phyloP scores from a whole-genome alignment of 2,113 vertebrate species.

The Gopherus evgoodei region DNA sequence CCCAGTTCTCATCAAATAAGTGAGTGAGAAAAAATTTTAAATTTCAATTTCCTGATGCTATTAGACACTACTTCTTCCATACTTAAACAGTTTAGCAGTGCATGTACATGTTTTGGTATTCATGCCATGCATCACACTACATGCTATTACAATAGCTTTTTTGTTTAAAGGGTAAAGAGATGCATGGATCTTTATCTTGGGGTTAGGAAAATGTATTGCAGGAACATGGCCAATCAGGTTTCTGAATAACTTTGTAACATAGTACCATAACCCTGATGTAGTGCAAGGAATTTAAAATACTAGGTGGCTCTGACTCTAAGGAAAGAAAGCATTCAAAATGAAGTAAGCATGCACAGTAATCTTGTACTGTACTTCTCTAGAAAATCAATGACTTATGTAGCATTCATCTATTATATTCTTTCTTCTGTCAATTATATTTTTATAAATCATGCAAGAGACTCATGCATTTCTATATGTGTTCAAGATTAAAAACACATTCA shows the following conservation, averaged over 20 bases:
- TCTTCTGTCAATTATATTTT: constrained; percentile 56
- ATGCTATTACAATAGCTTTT: constrained; percentile 85
- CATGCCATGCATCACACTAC: constrained; percentile 78
- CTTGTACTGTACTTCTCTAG: constrained; percentile 44
- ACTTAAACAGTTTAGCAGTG: constrained; percentile 85
- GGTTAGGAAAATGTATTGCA: constrained; percentile 86
- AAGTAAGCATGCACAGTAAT: constrained; percentile 31
- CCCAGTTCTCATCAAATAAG: constrained; percentile 93
- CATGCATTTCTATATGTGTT: constrained; percentile 48
- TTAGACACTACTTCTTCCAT: constrained; percentile 88
- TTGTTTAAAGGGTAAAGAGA: constrained; percentile 86
- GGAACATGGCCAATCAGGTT: constrained; percentile 84
- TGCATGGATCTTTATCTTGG: constrained; percentile 87
- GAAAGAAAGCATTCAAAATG: constrained; percentile 41
- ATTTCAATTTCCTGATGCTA: constrained; percentile 93
- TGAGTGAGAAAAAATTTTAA: constrained; percentile 89
- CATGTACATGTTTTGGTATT: constrained; percentile 85
- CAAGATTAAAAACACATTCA: constrained; percentile 58
- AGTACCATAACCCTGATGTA: constrained; percentile 75
- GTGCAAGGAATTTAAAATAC: constrained; percentile 74
- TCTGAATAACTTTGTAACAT: constrained; percentile 82
- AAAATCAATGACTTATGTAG: constrained; percentile 32
- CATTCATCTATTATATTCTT: constrained; percentile 59
- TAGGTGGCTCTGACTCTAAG: neutral
- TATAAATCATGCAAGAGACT: constrained; percentile 48